Evolutionary conservation across 2,888 invertebrate species (phyloP), one percentile per base, ranked within the genome.

Genomic region (Chrysolina americana): DNA sequence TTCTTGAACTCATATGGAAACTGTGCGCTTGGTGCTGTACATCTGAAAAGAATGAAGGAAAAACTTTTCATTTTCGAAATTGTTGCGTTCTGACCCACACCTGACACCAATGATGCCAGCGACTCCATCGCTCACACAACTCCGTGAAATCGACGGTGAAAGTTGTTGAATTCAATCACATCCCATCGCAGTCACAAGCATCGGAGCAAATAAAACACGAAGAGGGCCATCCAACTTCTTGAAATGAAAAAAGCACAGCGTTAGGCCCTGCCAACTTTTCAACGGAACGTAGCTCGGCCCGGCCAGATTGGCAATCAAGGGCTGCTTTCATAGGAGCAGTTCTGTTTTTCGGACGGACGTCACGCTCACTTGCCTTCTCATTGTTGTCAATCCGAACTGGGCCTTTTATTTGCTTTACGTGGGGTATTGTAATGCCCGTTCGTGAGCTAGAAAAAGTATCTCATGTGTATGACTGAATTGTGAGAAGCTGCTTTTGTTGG

Each of bases 351-450:
- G 64, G 68, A 68, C 56, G 70, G 65, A 53, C 41, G 73, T 65
- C 65, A 76, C 69, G 65, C 71, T 75, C 77, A 74, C 78, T 71
- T 70, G 76, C 65, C 72, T 68, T 69, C 59, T 65, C 59, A 75
- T 76, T 78, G 77, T 78, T 77, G 78, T 77, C 75, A 74, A 71
- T 75, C 75, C 70, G 73, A 77, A 78, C 77, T 76, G 74, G 68
- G 62, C 68, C 73, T 74, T 77, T 77, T 76, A 78, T 78, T 78
- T 75, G 78, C 73, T 71, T 65, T 76, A 72, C 75, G 78, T 68
- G 65, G 71, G 73, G 62, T 76, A 77, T 77, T 78, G 78, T 78
- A 77, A 76, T 89, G 88, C 21, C 86, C 81, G 75, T 86, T 87
- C 71, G 77, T 71, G 75, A 71, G 71, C 70, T 70, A 64, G 71